These are phyloP conservation scores for Rotaria magnacalcarata DNA, from an alignment of 2,888 invertebrate species.

Conservation along the genomic window DNA sequence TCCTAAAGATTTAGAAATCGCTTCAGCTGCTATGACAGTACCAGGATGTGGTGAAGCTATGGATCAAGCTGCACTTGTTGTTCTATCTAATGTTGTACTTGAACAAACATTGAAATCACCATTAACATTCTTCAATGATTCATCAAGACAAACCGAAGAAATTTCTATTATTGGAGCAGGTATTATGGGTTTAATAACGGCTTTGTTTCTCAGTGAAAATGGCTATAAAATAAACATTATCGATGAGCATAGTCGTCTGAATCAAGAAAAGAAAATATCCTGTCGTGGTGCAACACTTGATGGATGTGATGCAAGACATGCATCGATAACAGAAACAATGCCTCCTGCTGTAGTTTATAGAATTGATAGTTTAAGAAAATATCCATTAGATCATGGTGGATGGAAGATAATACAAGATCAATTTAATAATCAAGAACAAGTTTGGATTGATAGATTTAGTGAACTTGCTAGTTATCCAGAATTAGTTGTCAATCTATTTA, in stretches of 20 bases:
- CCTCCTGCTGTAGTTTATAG: neutral
- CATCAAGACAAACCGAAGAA: neutral
- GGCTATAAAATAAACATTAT: neutral
- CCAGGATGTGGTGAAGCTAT: neutral
- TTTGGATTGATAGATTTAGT: neutral
- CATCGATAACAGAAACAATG: neutral
- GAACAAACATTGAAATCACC: neutral
- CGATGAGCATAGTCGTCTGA: neutral
- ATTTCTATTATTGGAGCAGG: neutral
- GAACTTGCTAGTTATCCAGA: neutral
- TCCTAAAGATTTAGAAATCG: neutral
- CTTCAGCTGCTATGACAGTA: neutral
- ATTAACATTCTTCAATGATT: neutral
- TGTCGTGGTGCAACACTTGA: neutral
- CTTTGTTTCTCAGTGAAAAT: neutral
- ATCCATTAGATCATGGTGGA: neutral
- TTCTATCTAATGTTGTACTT: neutral
- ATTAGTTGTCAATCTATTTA: neutral
- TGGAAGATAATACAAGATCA: neutral
- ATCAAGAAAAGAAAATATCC: neutral
- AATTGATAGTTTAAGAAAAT: neutral
- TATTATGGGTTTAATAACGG: neutral
- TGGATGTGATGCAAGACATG: neutral
- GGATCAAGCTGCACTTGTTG: neutral
- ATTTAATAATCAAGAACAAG: neutral